Conservation (phyloP, 2,113 vertebrate species). For the Seriola quinqueradiata region DNA sequence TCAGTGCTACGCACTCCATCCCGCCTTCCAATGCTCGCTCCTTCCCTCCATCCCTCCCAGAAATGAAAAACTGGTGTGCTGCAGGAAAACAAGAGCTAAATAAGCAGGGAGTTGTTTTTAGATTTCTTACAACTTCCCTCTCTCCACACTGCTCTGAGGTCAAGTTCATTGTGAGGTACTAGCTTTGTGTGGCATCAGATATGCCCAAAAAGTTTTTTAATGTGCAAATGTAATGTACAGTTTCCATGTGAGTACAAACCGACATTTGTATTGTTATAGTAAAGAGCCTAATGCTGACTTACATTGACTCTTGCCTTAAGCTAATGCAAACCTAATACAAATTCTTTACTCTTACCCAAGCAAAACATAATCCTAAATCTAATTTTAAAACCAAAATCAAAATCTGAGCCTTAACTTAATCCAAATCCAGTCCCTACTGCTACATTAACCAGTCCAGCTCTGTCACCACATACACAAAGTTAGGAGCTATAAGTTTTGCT, state of each 20-base stretch:
- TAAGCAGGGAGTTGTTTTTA: slow-evolving; percentile 75
- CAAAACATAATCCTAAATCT: neutral
- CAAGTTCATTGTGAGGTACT: slow-evolving; percentile 41
- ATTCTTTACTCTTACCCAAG: neutral
- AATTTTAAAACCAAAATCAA: neutral
- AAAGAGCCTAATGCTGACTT: neutral
- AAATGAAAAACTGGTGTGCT: slow-evolving; percentile 77
- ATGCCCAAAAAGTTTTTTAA: neutral
- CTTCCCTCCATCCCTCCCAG: slow-evolving; percentile 59
- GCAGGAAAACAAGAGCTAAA: slow-evolving; percentile 76
- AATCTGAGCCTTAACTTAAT: neutral
- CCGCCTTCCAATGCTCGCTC: slow-evolving; percentile 65
- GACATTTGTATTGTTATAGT: neutral
- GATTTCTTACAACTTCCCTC: slow-evolving; percentile 60
- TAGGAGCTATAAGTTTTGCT: no score
- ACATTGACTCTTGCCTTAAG: neutral
- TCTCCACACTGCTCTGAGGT: slow-evolving; percentile 32
- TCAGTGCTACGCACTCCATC: slow-evolving; percentile 72
- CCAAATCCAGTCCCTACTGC: neutral
- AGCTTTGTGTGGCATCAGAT: slow-evolving; percentile 19
- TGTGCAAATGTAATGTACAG: neutral
- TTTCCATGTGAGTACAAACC: neutral
- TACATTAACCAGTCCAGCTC: neutral
- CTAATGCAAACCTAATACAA: neutral
- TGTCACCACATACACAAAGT: neutral